Evolutionary conservation across 2,113 vertebrate genomes (phyloP).

Genomic region (Melanocharis versteri): DNA sequence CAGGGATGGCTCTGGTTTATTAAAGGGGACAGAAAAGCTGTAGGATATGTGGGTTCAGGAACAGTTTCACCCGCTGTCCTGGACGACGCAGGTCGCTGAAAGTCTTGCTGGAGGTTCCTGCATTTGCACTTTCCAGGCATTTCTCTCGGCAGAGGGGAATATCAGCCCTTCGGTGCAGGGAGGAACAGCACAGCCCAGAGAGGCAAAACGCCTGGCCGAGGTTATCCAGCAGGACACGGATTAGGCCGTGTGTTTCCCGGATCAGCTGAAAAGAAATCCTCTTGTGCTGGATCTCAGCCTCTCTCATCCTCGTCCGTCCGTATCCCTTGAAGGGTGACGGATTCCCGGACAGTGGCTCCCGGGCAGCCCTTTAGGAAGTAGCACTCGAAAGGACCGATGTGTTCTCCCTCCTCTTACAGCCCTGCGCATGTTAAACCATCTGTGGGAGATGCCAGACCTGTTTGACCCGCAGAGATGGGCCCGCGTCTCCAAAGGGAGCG

Average conservation of each 20-base stretch:
- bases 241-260: background rate
- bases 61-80: background rate
- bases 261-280: slow-evolving; percentile 28
- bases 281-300: background rate
- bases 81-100: background rate
- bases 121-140: background rate
- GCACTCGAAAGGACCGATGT: fast-evolving
- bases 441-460: background rate
- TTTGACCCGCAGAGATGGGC: background rate
- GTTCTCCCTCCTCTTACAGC: background rate
- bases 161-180: background rate
- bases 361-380: background rate
- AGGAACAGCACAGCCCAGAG: background rate
- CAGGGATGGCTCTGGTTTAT: background rate
- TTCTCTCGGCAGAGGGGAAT: background rate
- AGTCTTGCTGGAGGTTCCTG: background rate
- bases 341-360: background rate
- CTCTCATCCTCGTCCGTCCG: background rate
- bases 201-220: background rate
- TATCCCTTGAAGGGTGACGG: background rate
- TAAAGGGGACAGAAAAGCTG: background rate
- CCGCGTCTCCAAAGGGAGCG: background rate
- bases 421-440: fast-evolving
- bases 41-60: background rate
- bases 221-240: background rate